phyloP scores from a whole-genome alignment of 2,113 vertebrate species.

The Rutilus rutilus region DNA sequence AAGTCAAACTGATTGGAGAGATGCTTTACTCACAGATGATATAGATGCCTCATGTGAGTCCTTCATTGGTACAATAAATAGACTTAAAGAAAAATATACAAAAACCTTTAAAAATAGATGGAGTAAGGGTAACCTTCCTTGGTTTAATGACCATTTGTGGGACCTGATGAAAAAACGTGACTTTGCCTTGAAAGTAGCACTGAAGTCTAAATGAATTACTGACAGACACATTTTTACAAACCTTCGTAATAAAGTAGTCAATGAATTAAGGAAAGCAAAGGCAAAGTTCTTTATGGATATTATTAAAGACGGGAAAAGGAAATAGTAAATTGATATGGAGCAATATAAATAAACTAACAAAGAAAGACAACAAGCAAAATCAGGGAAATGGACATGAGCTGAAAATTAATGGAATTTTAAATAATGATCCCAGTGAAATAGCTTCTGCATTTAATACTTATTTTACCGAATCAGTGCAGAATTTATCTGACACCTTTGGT shows the following conservation, averaged over 20 bases:
- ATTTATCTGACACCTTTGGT: too few relatives aligned
- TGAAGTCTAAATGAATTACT: background rate
- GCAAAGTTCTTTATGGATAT: slow-evolving; percentile 25
- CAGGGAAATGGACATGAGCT: slow-evolving; percentile 1
- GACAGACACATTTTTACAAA: slow-evolving; percentile 14
- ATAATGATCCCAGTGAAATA: background rate
- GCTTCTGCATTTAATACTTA: too few relatives aligned
- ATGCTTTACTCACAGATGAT: too few relatives aligned
- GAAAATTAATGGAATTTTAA: slow-evolving; percentile 8
- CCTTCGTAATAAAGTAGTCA: slow-evolving; percentile 21
- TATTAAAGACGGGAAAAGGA: slow-evolving; percentile 25
- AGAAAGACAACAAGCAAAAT: background rate
- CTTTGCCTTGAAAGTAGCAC: slow-evolving; percentile 14
- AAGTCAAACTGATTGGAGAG: too few relatives aligned
- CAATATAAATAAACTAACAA: background rate
- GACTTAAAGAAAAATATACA: background rate
- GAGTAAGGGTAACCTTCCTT: background rate
- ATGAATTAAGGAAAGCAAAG: slow-evolving; percentile 18
- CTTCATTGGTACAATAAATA: too few relatives aligned
- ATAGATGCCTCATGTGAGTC: too few relatives aligned
- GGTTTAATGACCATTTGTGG: slow-evolving; percentile 15
- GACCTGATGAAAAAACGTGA: too few relatives aligned
- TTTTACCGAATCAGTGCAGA: too few relatives aligned
- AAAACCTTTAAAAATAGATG: background rate
- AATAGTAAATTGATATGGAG: slow-evolving; percentile 2